Conservation (phyloP, 1,140 invertebrate species). For the Eubasilissa regina region DNA sequence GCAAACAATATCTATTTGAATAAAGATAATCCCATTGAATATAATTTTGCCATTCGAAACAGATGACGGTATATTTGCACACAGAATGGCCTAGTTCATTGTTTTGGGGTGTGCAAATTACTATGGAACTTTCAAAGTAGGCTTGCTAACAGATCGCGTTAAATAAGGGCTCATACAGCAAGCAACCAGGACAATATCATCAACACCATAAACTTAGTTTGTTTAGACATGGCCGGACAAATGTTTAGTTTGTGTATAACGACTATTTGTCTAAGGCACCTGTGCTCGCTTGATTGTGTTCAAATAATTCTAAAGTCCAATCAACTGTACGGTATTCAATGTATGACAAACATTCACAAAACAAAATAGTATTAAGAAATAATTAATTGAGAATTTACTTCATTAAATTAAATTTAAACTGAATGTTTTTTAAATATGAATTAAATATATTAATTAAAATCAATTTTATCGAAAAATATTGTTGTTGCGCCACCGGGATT, state of each 20-base stretch:
- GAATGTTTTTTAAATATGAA: too few relatives aligned
- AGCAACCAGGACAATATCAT: slow-evolving; percentile 48
- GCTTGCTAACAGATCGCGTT: slow-evolving; percentile 19
- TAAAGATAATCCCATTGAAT: slow-evolving; percentile 11
- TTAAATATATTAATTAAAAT: too few relatives aligned
- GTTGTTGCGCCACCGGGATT: too few relatives aligned
- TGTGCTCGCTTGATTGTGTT: slow-evolving; percentile 1
- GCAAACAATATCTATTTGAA: neutral
- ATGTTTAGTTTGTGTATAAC: slow-evolving; percentile 27
- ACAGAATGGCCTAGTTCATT: slow-evolving; percentile 21
- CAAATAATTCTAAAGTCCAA: neutral
- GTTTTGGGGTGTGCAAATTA: slow-evolving; percentile 17
- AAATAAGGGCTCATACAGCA: slow-evolving; percentile 25
- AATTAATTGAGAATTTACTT: too few relatives aligned
- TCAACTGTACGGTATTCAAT: too few relatives aligned
- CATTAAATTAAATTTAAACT: too few relatives aligned
- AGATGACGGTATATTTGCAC: slow-evolving; percentile 28
- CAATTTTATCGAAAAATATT: too few relatives aligned
- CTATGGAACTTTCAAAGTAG: slow-evolving; percentile 18
- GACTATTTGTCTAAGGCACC: slow-evolving; percentile 5
- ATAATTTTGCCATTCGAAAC: neutral
- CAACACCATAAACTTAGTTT: slow-evolving; percentile 54
- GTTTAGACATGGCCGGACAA: slow-evolving; percentile 34
- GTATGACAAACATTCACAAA: neutral
- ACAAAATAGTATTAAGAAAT: too few relatives aligned